phyloP scores from a whole-genome alignment of 2,888 invertebrate genomes.

The Melanostoma scalare region DNA sequence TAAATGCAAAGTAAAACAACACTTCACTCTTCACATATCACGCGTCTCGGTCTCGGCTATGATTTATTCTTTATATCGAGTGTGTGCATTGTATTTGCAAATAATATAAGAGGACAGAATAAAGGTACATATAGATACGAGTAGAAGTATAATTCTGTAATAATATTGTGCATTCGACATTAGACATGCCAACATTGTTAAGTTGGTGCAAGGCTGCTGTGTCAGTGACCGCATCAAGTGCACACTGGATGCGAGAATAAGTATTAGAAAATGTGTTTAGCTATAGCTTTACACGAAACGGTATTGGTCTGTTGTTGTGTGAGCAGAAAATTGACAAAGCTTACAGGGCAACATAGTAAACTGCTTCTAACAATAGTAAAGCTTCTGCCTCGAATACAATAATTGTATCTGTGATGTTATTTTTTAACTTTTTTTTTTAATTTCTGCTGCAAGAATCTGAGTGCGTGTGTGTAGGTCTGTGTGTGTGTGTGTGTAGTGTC shows the following conservation, averaged over 20 bases:
- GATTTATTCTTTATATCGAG: conserved; percentile 15
- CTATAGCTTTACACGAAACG: background rate
- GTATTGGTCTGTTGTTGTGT: conserved; percentile 33
- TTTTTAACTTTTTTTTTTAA: conserved; percentile 1
- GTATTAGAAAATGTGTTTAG: conserved; percentile 34
- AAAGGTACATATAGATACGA: background rate
- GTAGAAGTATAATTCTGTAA: conserved; percentile 26
- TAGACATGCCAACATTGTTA: conserved; percentile 68
- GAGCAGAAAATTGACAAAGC: conserved; percentile 36
- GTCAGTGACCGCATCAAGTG: conserved; percentile 78
- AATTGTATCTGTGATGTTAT: conserved; percentile 1
- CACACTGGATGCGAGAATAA: conserved; percentile 68
- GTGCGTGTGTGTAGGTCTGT: conserved; percentile 1
- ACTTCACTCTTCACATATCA: background rate
- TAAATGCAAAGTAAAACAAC: background rate
- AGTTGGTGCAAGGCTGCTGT: conserved; percentile 76
- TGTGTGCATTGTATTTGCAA: conserved; percentile 39
- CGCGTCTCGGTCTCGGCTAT: conserved; percentile 17
- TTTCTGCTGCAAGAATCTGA: background rate
- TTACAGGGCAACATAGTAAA: conserved; percentile 1
- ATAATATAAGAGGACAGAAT: conserved; percentile 6
- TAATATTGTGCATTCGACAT: conserved; percentile 59
- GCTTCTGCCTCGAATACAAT: conserved; percentile 46
- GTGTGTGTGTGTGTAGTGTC: conserved; percentile 24
- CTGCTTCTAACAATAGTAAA: conserved; percentile 52